These are phyloP conservation scores for Staurois parvus DNA, from an alignment of 2,797 vertebrate genomes.

Conservation along the genomic window DNA sequence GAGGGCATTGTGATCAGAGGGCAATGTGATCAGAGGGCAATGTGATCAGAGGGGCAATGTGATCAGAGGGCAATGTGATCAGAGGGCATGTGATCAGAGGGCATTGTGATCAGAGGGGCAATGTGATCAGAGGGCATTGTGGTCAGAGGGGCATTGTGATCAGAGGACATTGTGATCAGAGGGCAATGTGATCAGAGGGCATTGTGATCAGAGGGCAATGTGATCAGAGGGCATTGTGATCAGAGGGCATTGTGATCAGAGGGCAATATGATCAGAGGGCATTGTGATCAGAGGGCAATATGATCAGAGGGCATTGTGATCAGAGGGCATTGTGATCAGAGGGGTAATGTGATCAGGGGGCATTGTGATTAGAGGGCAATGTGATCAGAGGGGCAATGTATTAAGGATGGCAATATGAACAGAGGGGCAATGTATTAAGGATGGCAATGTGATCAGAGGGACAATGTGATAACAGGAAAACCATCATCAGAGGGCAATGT, in stretches of 20 bases:
- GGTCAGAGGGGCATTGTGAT: neutral
- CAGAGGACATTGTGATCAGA: neutral
- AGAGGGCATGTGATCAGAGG: too few relatives aligned
- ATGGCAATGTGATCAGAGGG: too few relatives aligned
- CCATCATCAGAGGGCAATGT: neutral
- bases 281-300: too few relatives aligned
- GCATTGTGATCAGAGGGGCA: neutral
- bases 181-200: neutral
- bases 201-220: neutral
- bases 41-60: neutral
- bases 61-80: slow-evolving; percentile 4
- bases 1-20: too few relatives aligned
- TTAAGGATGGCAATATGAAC: neutral
- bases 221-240: too few relatives aligned
- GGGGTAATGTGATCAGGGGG: too few relatives aligned
- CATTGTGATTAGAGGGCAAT: neutral
- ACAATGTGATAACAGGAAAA: too few relatives aligned
- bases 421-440: too few relatives aligned
- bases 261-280: neutral
- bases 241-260: neutral
- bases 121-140: neutral
- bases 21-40: neutral
- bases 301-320: slow-evolving; percentile 2
- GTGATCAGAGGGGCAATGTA: neutral
- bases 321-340: too few relatives aligned